Conservation (phyloP, 1,140 invertebrate species). For the Homalodisca vitripennis region DNA sequence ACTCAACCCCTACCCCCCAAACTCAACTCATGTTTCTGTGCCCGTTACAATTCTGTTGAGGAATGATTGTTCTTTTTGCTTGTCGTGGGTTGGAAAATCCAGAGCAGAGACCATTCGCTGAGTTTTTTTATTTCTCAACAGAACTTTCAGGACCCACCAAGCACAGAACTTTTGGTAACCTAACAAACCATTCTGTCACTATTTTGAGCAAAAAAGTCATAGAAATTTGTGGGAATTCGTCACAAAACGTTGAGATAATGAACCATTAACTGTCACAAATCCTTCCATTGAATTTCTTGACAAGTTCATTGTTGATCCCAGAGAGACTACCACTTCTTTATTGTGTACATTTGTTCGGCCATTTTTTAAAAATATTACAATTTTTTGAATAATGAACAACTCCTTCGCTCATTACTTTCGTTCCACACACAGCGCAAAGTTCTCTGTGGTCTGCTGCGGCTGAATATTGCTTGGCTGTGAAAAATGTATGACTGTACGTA, state of each 20-base stretch:
- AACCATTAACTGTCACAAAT: no score
- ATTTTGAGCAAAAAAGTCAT: background rate
- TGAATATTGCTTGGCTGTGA: background rate
- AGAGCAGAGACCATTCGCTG: background rate
- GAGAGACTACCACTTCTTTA: no score
- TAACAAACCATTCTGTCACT: no score
- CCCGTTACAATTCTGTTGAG: background rate
- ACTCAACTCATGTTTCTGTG: background rate
- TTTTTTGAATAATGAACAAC: no score
- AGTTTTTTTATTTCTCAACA: background rate
- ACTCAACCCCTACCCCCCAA: no score
- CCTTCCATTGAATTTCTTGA: background rate
- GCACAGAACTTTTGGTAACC: background rate
- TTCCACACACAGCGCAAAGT: no score
- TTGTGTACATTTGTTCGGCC: no score
- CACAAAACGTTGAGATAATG: background rate
- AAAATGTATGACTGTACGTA: background rate
- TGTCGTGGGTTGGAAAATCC: background rate
- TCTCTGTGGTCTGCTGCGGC: background rate
- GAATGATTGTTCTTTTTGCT: no score
- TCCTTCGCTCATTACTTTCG: background rate
- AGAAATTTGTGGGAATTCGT: background rate
- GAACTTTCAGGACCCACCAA: background rate
- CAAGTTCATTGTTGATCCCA: background rate
- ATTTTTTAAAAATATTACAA: no score